These are phyloP conservation scores for Brachyistius frenatus DNA, from an alignment of 2,113 vertebrate genomes.

Conservation along the genomic window DNA sequence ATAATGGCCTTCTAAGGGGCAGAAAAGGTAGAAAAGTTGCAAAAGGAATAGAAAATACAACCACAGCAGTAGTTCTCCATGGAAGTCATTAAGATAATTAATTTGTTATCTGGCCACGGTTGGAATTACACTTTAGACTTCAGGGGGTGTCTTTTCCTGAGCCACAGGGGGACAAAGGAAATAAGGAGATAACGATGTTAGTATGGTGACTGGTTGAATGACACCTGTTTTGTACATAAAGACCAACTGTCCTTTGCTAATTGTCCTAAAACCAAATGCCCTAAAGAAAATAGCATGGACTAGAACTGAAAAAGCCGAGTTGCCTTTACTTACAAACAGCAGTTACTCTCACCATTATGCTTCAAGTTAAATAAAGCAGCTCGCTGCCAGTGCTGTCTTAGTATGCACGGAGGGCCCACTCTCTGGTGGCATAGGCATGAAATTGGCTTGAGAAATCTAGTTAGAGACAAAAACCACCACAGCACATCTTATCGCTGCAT, in stretches of 20 bases:
- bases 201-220: neutral
- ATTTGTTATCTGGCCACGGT: neutral
- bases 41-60: neutral
- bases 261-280: constrained; percentile 4
- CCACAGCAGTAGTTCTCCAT: neutral
- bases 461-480: constrained; percentile 70
- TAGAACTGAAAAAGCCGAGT: neutral
- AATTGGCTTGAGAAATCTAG: constrained; percentile 81
- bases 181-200: neutral
- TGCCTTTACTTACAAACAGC: constrained; percentile 35
- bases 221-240: neutral
- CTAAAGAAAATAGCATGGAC: neutral
- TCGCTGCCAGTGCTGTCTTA: constrained; percentile 49
- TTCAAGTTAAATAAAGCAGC: constrained; percentile 46
- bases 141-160: neutral
- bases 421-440: constrained; percentile 75
- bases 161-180: neutral
- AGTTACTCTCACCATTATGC: constrained; percentile 20
- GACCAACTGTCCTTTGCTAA: neutral
- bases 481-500: constrained; percentile 74
- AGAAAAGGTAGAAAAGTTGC: neutral
- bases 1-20: constrained; percentile 17
- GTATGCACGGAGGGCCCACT: constrained; percentile 70
- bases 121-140: neutral
- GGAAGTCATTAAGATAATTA: neutral